phyloP scores from a whole-genome alignment of 2,113 vertebrate species.

The Stigmatopora nigra region DNA sequence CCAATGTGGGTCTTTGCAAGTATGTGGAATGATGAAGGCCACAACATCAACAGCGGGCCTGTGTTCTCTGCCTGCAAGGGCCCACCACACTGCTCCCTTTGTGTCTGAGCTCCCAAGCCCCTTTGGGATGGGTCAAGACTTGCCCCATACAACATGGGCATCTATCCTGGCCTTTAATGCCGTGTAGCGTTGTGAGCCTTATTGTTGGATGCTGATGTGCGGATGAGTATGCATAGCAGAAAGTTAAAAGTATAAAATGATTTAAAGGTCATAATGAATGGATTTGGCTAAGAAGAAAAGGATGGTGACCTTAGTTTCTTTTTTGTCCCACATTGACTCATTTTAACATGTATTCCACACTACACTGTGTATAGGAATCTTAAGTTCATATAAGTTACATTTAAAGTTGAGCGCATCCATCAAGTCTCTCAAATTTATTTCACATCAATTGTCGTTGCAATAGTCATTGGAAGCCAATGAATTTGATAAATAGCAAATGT shows the following conservation, averaged over 20 bases:
- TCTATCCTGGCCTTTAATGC: constrained; percentile 19
- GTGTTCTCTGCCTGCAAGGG: constrained; percentile 43
- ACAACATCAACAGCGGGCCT: constrained; percentile 52
- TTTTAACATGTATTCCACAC: no score
- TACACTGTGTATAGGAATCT: no score
- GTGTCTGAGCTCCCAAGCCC: constrained; percentile 34
- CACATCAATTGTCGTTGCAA: no score
- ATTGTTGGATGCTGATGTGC: constrained; percentile 8
- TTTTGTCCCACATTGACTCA: background rate
- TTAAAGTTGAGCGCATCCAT: no score
- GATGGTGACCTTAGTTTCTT: constrained; percentile 1
- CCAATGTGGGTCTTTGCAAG: constrained; percentile 16
- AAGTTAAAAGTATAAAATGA: constrained; percentile 11
- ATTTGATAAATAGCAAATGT: no score
- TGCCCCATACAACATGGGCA: constrained; percentile 43
- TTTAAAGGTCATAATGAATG: constrained; percentile 16
- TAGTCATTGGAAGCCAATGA: no score
- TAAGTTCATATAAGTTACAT: no score
- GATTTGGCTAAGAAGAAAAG: no score
- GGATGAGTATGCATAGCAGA: background rate
- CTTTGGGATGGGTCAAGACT: constrained; percentile 38
- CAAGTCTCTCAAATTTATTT: no score
- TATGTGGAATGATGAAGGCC: constrained; percentile 24
- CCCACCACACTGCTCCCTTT: constrained; percentile 62
- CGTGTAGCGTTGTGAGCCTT: background rate